These are phyloP conservation scores for Heliconius hewitsoni DNA, from an alignment of 1,140 invertebrate species.

Conservation along the genomic window DNA sequence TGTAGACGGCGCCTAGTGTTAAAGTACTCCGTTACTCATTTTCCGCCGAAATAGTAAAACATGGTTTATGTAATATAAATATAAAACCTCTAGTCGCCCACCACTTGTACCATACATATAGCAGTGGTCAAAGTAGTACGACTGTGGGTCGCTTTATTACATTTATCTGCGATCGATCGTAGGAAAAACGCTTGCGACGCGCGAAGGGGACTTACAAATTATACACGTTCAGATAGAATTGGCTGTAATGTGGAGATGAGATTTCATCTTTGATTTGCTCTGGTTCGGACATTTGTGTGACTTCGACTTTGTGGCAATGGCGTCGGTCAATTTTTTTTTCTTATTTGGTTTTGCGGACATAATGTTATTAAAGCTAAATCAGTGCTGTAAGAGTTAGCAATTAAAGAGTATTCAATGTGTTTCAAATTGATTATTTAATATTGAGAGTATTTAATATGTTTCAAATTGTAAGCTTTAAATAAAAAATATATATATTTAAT, in stretches of 20 bases:
- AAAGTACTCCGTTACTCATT: no score
- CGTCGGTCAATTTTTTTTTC: background rate
- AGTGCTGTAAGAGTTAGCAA: background rate
- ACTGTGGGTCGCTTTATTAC: conserved; percentile 36
- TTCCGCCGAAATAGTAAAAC: no score
- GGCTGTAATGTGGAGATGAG: conserved; percentile 14
- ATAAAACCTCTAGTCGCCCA: background rate
- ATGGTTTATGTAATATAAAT: no score
- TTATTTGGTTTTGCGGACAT: background rate
- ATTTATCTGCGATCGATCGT: conserved; percentile 33
- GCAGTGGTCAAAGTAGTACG: conserved; percentile 33
- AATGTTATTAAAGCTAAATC: no score
- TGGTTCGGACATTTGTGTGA: background rate
- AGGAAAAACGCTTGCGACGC: conserved; percentile 27
- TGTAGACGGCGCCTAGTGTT: no score
- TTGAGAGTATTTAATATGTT: no score
- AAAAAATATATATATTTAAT: no score
- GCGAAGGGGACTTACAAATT: conserved; percentile 13
- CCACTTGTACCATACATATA: conserved; percentile 3
- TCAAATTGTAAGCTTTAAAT: no score
- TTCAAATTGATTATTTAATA: no score
- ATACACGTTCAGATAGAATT: conserved; percentile 12
- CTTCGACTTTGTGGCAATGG: background rate
- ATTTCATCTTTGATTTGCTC: conserved; percentile 9
- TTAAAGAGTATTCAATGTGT: no score